A percentile compares a stretch with the other conserved stretches of the same genome.
Evolutionary conservation across 1,140 invertebrate genomes (phyloP).

Genomic region (Agrilus planipennis): DNA sequence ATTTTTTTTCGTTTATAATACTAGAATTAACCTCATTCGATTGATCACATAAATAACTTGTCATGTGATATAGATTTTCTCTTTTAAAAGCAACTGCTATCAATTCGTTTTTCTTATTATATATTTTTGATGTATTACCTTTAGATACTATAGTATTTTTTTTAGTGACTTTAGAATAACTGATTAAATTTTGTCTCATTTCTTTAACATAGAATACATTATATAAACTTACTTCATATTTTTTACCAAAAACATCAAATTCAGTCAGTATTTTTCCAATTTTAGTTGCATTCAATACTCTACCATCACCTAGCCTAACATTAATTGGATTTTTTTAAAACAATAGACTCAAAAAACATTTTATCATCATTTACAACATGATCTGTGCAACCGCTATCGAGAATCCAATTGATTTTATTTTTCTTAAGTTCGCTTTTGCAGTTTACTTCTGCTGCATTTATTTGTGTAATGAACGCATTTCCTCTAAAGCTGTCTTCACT

Average conservation of each 20-base stretch:
- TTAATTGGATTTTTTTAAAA: slow-evolving; percentile 4
- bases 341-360: slow-evolving; percentile 2
- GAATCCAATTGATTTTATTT: slow-evolving; percentile 5
- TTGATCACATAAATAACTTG: slow-evolving; percentile 4
- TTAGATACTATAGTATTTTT: slow-evolving; percentile 3
- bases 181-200: slow-evolving; percentile 6
- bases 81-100: slow-evolving; percentile 2
- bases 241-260: slow-evolving; percentile 5
- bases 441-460: too few species aligned
- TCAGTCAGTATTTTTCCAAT: slow-evolving; percentile 3
- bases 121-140: slow-evolving; percentile 6
- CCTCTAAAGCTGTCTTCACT: too few species aligned
- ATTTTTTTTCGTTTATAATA: background rate
- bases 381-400: slow-evolving; percentile 5
- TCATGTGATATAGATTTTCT: slow-evolving; percentile 7
- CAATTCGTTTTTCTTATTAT: slow-evolving; percentile 7
- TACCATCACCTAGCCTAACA: slow-evolving; percentile 6
- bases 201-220: slow-evolving; percentile 7
- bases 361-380: slow-evolving; percentile 7
- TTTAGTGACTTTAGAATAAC: background rate
- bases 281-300: slow-evolving; percentile 3
- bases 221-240: background rate
- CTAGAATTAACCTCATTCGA: background rate
- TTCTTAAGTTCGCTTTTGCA: too few species aligned
- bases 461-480: too few species aligned